Evolutionary conservation across 2,113 vertebrate species (phyloP).

Genomic region (Macaca fascicularis): T2T-MFA8v1.1 NC_088391.1:39846501-39847000

Average conservation of each 20-base stretch:
- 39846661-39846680: neutral
- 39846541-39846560: neutral
- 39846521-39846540: neutral
- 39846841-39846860: neutral
- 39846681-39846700: neutral
- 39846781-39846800: conserved; percentile 19
- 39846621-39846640: conserved; percentile 31
- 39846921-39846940: neutral
- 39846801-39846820: conserved; percentile 1
- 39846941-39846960: neutral
- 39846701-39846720: neutral
- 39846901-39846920: neutral
- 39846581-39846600: conserved; percentile 16
- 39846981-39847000: neutral
- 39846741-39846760: neutral
- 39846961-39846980: neutral
- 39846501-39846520: neutral
- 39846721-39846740: neutral
- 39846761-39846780: conserved; percentile 33
- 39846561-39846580: neutral
- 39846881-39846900: neutral
- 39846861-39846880: neutral
- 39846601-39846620: neutral
- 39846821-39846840: neutral
- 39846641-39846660: conserved; percentile 22